Conservation (phyloP, 2,113 vertebrate species). For the Chaetodon trifascialis region DNA sequence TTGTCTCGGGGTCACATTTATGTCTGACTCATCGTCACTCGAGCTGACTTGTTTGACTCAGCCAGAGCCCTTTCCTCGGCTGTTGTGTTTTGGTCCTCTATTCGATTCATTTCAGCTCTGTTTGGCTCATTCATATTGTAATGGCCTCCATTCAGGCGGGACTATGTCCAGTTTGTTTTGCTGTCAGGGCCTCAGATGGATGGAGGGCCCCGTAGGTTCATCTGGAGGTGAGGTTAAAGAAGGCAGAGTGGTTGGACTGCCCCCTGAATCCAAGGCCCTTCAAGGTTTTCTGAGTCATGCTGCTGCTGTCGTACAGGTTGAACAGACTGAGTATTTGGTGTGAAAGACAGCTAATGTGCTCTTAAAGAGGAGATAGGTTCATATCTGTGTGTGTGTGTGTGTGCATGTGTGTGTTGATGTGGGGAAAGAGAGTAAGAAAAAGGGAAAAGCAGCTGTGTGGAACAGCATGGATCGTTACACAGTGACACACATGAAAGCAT, state of each 20-base stretch:
- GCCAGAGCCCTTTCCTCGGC: conserved; percentile 43
- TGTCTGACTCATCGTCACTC: conserved; percentile 69
- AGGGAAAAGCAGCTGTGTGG: conserved; percentile 80
- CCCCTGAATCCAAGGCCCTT: conserved; percentile 38
- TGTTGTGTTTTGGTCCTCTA: conserved; percentile 62
- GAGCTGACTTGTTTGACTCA: conserved; percentile 64
- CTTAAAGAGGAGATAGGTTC: conserved; percentile 67
- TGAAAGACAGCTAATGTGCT: conserved; percentile 65
- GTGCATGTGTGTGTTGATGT: conserved; percentile 13
- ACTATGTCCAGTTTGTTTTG: conserved; percentile 83
- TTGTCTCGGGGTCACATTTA: conserved; percentile 59
- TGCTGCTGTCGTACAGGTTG: conserved; percentile 27
- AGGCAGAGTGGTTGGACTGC: conserved; percentile 50
- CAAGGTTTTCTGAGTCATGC: conserved; percentile 41
- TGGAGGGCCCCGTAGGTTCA: conserved; percentile 78
- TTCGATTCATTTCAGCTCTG: conserved; percentile 75
- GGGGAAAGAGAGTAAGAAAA: conserved; percentile 52
- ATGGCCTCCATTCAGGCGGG: conserved; percentile 77
- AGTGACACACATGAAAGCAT: conserved; percentile 84
- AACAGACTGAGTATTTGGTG: conserved; percentile 58
- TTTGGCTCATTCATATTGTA: conserved; percentile 82
- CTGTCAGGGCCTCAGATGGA: conserved; percentile 80
- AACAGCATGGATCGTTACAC: conserved; percentile 85
- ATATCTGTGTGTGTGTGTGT: conserved; percentile 41
- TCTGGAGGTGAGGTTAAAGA: conserved; percentile 80